Conservation (phyloP, 1,140 invertebrate genomes). For the Phymorhynchus buccinoides region DNA sequence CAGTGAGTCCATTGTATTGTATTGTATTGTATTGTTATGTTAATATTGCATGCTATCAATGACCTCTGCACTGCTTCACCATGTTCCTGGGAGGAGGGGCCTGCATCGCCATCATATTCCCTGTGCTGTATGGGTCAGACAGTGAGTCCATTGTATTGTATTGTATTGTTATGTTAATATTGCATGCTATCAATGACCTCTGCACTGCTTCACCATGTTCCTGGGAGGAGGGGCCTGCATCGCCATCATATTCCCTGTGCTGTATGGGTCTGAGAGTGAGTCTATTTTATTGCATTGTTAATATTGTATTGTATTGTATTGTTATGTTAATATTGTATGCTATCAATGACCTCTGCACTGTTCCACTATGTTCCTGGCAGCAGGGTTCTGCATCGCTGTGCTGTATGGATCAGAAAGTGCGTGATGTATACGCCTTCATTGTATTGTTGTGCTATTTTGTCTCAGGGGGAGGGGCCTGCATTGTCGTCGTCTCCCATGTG, state of each 20-base stretch:
- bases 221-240: slow-evolving; percentile 60
- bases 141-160: too few relatives aligned
- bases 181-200: too few relatives aligned
- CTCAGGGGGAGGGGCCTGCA: not conserved
- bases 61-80: slow-evolving; percentile 53
- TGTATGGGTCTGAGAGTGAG: slow-evolving; percentile 56
- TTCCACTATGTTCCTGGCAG: not conserved
- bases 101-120: slow-evolving; percentile 61
- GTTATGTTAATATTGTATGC: too few relatives aligned
- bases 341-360: too few relatives aligned
- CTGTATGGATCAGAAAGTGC: not conserved
- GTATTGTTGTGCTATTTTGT: not conserved
- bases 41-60: too few relatives aligned
- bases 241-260: slow-evolving; percentile 57
- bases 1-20: too few relatives aligned
- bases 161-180: too few relatives aligned
- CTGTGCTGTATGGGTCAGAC: slow-evolving; percentile 53
- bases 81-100: slow-evolving; percentile 62
- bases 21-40: too few relatives aligned
- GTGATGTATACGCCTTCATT: not conserved
- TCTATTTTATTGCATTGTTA: too few relatives aligned
- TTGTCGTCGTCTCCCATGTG: not conserved
- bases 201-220: slow-evolving; percentile 60
- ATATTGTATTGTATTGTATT: not conserved
- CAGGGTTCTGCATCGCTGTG: not conserved